Base-by-base conservation (phyloP, 1,140 invertebrate species). In the Popillia japonica region DNA sequence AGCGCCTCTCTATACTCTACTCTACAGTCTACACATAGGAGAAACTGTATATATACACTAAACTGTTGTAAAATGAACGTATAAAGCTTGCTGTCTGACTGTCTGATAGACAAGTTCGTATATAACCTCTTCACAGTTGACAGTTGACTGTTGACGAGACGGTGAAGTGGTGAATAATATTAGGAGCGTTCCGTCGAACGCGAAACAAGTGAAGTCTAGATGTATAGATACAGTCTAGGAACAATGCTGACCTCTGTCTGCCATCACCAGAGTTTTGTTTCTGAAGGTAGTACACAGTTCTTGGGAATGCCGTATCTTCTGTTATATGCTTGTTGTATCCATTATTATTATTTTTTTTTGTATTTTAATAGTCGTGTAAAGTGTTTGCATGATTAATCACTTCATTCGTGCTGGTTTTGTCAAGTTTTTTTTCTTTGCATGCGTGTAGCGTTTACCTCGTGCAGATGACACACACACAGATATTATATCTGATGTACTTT, bases 61-160 rank as follows among this genome's bases (percentile, higher is more conserved):
- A 75, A 82, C 78, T 79, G 82, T 81, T 85, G 84, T 84, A 84
- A 84, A 85, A 85, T 85, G 84, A 84, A 81, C 82, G 82, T 84
- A 85, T 85, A 85, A 85, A 85, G 81, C 83, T 83, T 85, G 79
- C 83, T 80, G 82, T 81, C 73, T 81, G 79, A 79, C 81, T 68
- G 82, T 79, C 80, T 82, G 80, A 81, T 82, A 81, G 82, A 83
- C 61, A 78, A 81, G 78, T 80, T 77, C 78, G 61, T 68, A 55
- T 34, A 34, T 55, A 23, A 68, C 61, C 61, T 68, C 61, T 68
- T 82, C 61, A 68, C 74, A 75, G 41, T 75, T 55, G 74, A 48
- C 74, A 44, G 40, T 75, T 75, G 61, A 68, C 61, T 68, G 61
- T 68, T 68, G 61, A 68, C 61, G 61, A 7, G 61, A 68, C 61